Base-by-base conservation (phyloP, 2,888 invertebrate genomes). In the Saturnia pavonia region DNA sequence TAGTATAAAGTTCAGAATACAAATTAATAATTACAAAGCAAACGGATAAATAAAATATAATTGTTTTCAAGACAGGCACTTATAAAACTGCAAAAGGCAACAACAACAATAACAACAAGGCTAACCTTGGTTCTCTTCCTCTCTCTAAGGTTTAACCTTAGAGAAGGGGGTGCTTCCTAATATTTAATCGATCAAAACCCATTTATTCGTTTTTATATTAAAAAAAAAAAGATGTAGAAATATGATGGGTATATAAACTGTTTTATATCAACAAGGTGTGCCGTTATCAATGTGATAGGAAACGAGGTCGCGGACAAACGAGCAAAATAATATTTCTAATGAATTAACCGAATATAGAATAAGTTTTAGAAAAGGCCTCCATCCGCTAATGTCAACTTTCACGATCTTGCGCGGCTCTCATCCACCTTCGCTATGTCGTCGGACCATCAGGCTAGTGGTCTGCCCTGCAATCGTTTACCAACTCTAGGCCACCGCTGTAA, bases 261-360 rank as follows among this genome's bases (percentile, higher is more conserved):
- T 63, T 63, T 69, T 70, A 48, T 76, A 84, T 78, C 81, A 79
- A 80, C 74, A 75, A 85, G 88, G 91, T 80, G 91, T 75, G 90
- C 79, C 79, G 81, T 89, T 90, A 90, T 90, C 90, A 84, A 74
- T 70, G 72, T 75, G 88, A 90, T 90, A 90, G 77, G 79, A 76
- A 91, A 88, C 85, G 89, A 87, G 91, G 91, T 81, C 90, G 82
- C 80, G 67, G 63, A 57, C 72, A 66, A 65, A n/a, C 67, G 54
- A 67, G 19, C 43, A 57, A 51, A 68, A 71, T 71, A 66, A 69
- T 51, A 51, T 19, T 43, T 25, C 22, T 25, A 57, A 22, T 25
- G 22, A 57, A 57, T 25, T 51, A 8, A 22, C 19, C 22, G 22
- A 9, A 2, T 9, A 9, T n/a, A 9, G 1, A 54, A 54, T 48